Base-by-base conservation (phyloP, 2,888 invertebrate genomes). In the Cerastis leucographa region DNA sequence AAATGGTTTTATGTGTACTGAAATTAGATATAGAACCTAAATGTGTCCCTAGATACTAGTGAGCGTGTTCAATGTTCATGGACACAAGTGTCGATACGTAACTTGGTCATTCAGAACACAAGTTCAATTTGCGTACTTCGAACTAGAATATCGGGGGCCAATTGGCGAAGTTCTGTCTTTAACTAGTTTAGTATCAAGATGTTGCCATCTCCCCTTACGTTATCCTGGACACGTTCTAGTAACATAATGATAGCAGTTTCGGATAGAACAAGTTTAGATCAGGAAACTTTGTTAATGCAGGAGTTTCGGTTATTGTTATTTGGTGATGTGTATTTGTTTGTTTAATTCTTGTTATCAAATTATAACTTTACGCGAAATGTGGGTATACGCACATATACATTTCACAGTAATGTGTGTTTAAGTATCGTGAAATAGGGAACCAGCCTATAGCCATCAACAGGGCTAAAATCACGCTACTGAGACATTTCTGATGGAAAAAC, bases 61-160 rank as follows among this genome's bases (percentile, higher is more conserved):
- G 22, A 9, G 17, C 61, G 62, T 62, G 14, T 22, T 40, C 22
- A 35, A 25, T 35, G 19, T 67, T 46, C 17, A 80, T 40, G 40
- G 6, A 59, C 35, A 64, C 40, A 59, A 78, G 29, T 59, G 19
- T 71, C 35, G n/a, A 59, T 19, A 65, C 17, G 44, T 46, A 61
- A 44, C 25, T 65, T 70, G 17, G 25, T 25, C 29, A 70, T 59
- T 79, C 42, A 25, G 35, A 54, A 49, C 35, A 17, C 22, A 49
- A 76, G 72, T 87, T 85, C 61, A 85, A 85, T 78, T 78, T 74
- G 40, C 69, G 67, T 71, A 85, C 61, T 76, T 85, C n/a, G 62
- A 65, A 65, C 65, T 61, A 40, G 44, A 66, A 68, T 71, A 74
- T 62, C 46, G 62, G 66, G n/a, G 44, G 46, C 35, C 62, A 66